phyloP scores from a whole-genome alignment of 1,140 invertebrate species.

The Belonocnema kinseyi region DNA sequence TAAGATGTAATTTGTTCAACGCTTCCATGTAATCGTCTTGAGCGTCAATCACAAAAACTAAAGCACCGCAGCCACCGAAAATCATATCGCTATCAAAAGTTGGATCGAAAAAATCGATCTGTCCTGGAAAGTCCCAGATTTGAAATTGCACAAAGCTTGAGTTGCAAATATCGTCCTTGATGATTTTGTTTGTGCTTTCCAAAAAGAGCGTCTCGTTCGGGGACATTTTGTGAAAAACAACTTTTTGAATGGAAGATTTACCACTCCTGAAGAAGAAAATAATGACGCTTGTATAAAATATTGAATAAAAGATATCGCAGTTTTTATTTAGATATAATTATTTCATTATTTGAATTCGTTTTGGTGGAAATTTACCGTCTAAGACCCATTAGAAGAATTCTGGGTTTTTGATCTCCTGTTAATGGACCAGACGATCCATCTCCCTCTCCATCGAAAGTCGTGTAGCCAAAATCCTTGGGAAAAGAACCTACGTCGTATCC shows the following conservation, averaged over 20 bases:
- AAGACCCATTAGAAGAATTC: constrained; percentile 96
- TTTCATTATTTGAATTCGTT: not conserved
- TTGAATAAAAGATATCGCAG: constrained; percentile 3
- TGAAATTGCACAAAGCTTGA: constrained; percentile 99
- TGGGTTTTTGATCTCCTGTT: constrained; percentile 87
- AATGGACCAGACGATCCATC: constrained; percentile 79
- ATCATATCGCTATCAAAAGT: constrained; percentile 97
- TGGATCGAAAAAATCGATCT: constrained; percentile 98
- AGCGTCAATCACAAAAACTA: constrained; percentile 99
- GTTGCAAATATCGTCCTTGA: constrained; percentile 98
- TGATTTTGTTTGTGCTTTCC: constrained; percentile 98
- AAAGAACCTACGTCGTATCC: constrained; percentile 87
- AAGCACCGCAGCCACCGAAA: constrained; percentile 94
- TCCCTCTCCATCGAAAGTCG: constrained; percentile 86
- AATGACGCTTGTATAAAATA: constrained; percentile 28
- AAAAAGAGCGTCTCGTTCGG: constrained; percentile 99
- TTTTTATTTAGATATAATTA: constrained; percentile 2
- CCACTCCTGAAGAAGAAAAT: constrained; percentile 86
- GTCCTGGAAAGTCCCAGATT: constrained; percentile 99
- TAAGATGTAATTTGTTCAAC: constrained; percentile 92
- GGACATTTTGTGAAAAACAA: constrained; percentile 99
- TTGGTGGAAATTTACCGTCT: constrained; percentile 80
- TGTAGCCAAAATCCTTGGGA: constrained; percentile 95
- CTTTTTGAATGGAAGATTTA: constrained; percentile 99
- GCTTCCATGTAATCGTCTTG: constrained; percentile 98